Conservation (phyloP, 2,113 vertebrate genomes). For the Mustela lutreola region DNA sequence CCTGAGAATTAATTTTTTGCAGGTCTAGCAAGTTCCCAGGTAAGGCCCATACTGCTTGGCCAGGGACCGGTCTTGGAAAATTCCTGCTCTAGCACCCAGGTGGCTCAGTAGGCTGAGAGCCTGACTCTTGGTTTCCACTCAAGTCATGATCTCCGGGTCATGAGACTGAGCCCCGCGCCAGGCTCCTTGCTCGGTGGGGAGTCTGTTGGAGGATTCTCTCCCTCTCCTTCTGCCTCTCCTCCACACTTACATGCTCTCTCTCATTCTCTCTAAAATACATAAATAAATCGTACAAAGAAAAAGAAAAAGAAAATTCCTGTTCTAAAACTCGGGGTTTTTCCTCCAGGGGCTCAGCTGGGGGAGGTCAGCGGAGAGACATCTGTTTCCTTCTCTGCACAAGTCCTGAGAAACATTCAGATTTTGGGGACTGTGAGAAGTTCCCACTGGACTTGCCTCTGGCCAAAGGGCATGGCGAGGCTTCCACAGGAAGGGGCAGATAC, state of each 20-base stretch:
- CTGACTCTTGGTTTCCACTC: not conserved
- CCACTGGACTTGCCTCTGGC: not conserved
- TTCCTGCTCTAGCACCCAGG: not conserved
- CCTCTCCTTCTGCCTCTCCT: not conserved
- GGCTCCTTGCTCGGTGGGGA: not conserved
- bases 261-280: not conserved
- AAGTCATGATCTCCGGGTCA: not conserved
- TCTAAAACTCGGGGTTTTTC: not conserved
- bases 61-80: not conserved
- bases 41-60: not conserved
- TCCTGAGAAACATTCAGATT: not conserved
- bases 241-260: not conserved
- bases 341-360: not conserved
- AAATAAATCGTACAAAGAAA: not conserved
- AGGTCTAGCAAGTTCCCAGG: not conserved
- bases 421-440: not conserved
- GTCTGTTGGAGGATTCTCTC: not conserved
- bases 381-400: not conserved
- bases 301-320: not conserved
- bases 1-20: not conserved
- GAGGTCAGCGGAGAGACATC: not conserved
- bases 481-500: not conserved
- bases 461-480: constrained; percentile 14
- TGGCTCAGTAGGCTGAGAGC: not conserved
- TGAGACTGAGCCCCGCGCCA: not conserved